These are phyloP conservation scores for Jacana jacana DNA, from an alignment of 2,113 vertebrate species.

Conservation along the genomic window DNA sequence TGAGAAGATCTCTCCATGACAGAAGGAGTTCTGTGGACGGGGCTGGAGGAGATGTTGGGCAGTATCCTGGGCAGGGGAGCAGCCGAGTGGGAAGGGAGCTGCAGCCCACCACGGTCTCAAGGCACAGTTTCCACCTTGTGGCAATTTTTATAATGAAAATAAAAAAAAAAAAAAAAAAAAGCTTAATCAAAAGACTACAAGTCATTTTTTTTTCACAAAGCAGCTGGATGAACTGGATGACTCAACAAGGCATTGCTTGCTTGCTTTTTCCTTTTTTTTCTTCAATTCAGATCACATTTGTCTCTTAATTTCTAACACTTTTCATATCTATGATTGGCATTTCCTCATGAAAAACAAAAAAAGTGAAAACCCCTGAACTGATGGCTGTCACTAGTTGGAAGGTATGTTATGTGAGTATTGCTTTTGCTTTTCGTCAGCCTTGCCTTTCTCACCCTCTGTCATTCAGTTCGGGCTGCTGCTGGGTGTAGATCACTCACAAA, in stretches of 20 bases:
- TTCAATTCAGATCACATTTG: neutral
- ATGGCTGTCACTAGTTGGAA: neutral
- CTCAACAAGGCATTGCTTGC: neutral
- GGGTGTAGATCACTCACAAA: accelerated
- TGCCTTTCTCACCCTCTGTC: neutral
- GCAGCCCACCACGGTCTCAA: accelerated
- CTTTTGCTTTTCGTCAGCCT: neutral
- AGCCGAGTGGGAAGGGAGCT: neutral
- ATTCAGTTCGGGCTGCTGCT: neutral
- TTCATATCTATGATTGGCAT: neutral
- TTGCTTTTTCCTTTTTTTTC: neutral
- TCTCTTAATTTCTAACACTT: neutral
- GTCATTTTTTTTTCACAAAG: neutral
- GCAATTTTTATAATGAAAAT: neutral
- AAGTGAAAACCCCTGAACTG: neutral
- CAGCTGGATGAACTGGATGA: neutral
- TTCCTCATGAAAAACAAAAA: neutral
- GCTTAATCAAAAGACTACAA: neutral
- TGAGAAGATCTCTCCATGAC: neutral
- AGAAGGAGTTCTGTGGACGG: neutral
- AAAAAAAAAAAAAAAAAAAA: neutral
- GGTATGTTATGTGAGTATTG: neutral
- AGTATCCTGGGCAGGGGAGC: neutral
- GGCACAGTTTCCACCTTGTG: neutral
- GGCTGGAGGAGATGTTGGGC: neutral